Base-by-base conservation (phyloP, 2,797 vertebrate species). In the Diplodus puntazzo region DNA sequence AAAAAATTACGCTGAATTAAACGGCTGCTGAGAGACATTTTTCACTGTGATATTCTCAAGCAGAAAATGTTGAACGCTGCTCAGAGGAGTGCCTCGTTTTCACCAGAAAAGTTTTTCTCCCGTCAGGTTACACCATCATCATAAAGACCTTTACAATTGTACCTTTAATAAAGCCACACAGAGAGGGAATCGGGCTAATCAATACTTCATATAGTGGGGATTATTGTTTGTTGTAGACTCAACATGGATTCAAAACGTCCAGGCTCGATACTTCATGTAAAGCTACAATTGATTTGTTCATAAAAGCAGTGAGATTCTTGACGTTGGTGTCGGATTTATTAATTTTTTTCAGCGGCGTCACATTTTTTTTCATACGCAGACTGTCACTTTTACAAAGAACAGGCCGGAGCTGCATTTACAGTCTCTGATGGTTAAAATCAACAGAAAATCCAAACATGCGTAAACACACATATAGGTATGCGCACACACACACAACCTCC, bases 201-300 rank as follows among this genome's bases (percentile, higher is more conserved):
- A 90, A 93, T 94, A 94, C 84, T 89, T 92, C 90, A 93, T 93
- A 92, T 92, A 75, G 84, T n/a, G 4, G 77, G 87, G 89, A 92
- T 92, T 92, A 92, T 91, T 92, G 90, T 91, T 89, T 88, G 89
- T 86, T 90, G 30, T 75, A 81, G 87, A 89, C 88, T 89, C 86
- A 78, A 85, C 83, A 79, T 48, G 73, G 88, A 92, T 89, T 90
- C 81, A 83, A 90, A 92, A 88, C 88, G 88, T 80, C 81, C 48
- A 67, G 82, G 79, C 84, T 89, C 85, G 20, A 85, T 81, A 87
- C 69, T 34, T 84, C 86, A 90, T 87, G 90, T 92, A 91, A 92
- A 88, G 82, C 77, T 84, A 42, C 30, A 88, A 90, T 92, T 89
- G 90, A 93, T 93, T 90, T 87, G 84, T 83, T 92, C 81, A 88